These are phyloP conservation scores for Camponotus vicinus DNA, from an alignment of 1,140 invertebrate genomes.

Conservation along the genomic window DNA sequence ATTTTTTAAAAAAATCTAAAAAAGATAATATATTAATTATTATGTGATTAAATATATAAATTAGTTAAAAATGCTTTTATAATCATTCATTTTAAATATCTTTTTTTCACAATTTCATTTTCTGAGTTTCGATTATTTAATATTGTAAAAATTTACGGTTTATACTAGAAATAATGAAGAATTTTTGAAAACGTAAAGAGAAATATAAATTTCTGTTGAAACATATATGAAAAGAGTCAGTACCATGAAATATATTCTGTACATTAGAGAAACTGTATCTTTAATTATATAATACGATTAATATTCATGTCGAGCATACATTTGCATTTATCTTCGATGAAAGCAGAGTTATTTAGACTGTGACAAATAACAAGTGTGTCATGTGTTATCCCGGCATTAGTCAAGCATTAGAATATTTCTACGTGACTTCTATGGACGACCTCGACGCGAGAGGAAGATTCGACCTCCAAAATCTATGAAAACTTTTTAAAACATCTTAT, in stretches of 20 bases:
- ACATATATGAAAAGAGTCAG: background rate
- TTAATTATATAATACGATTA: background rate
- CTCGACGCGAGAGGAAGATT: background rate
- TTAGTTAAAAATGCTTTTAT: background rate
- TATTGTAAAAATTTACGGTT: background rate
- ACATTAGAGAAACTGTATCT: background rate
- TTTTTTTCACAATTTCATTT: background rate
- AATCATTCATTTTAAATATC: background rate
- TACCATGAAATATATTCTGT: background rate
- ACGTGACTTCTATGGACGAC: background rate
- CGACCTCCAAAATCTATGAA: background rate
- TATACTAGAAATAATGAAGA: background rate
- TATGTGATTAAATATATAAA: background rate
- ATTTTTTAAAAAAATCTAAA: no score
- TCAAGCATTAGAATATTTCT: slow-evolving; percentile 25
- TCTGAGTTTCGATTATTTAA: background rate
- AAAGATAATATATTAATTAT: background rate
- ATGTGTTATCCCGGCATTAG: background rate
- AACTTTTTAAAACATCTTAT: background rate
- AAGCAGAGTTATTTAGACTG: background rate
- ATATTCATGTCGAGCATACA: slow-evolving; percentile 11
- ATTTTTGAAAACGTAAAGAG: background rate
- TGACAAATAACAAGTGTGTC: background rate
- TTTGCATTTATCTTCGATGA: slow-evolving; percentile 4
- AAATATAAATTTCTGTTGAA: background rate